These are phyloP conservation scores for Cosmorhoe ocellata DNA, from an alignment of 2,888 invertebrate genomes.

Conservation along the genomic window DNA sequence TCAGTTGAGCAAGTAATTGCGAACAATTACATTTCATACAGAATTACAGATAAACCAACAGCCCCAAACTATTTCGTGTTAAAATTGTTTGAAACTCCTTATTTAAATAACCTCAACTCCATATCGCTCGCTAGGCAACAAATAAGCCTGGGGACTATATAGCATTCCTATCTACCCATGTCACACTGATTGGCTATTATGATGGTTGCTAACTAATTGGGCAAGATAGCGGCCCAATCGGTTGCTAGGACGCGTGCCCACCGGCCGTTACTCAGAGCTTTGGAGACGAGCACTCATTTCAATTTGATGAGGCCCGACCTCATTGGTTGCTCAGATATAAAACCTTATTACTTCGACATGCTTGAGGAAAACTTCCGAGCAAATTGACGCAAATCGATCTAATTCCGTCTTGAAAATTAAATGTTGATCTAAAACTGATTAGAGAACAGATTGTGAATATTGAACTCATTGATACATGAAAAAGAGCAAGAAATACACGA, in stretches of 20 bases:
- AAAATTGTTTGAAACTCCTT: not conserved
- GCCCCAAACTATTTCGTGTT: too few species aligned
- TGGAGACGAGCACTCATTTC: slow-evolving; percentile 52
- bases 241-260: slow-evolving; percentile 52
- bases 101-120: not conserved
- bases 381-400: slow-evolving; percentile 15
- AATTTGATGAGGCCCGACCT: slow-evolving; percentile 52
- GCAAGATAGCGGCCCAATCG: slow-evolving; percentile 30
- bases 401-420: slow-evolving; percentile 10
- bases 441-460: not conserved
- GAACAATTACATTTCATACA: not conserved
- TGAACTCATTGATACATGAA: slow-evolving; percentile 26
- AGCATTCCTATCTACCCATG: slow-evolving; percentile 25
- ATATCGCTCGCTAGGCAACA: slow-evolving; percentile 7
- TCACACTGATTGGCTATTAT: slow-evolving; percentile 34
- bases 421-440: slow-evolving; percentile 6
- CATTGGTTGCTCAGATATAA: slow-evolving; percentile 40
- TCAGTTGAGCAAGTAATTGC: not conserved
- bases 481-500: slow-evolving; percentile 21
- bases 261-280: slow-evolving; percentile 47
- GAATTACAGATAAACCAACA: not conserved
- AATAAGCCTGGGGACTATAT: slow-evolving; percentile 15
- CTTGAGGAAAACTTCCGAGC: slow-evolving; percentile 15
- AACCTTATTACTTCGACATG: slow-evolving; percentile 33
- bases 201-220: slow-evolving; percentile 36